Conservation (phyloP, 2,888 invertebrate genomes). For the Eupithecia pulchellata region DNA sequence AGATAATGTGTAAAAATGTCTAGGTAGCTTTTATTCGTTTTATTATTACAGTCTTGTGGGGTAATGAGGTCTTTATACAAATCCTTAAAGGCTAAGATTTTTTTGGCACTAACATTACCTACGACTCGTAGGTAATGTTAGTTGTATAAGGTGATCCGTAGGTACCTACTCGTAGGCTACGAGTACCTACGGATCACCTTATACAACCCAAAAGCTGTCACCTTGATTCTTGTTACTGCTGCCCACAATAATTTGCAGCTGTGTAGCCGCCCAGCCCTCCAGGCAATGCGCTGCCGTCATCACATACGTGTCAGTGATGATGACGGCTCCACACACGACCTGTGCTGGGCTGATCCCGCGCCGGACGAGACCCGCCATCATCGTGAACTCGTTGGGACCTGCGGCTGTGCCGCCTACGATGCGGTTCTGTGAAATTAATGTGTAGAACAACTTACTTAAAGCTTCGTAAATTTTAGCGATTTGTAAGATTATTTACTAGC, state of each 20-base stretch:
- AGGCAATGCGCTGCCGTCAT: conserved; percentile 86
- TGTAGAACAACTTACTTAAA: background rate
- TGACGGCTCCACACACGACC: conserved; percentile 83
- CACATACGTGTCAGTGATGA: conserved; percentile 74
- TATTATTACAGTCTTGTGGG: too few species aligned
- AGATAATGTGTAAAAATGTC: too few species aligned
- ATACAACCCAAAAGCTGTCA: background rate
- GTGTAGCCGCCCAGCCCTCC: background rate
- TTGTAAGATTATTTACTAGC: too few species aligned
- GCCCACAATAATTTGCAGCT: background rate
- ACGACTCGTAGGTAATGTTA: too few species aligned
- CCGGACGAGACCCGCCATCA: conserved; percentile 66
- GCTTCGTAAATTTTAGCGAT: too few species aligned
- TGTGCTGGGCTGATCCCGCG: conserved; percentile 48
- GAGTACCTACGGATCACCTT: too few species aligned
- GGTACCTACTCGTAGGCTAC: too few species aligned
- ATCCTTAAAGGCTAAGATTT: too few species aligned
- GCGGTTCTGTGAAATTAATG: conserved; percentile 60
- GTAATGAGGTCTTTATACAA: too few species aligned
- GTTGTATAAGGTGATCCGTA: too few species aligned
- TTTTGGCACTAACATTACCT: too few species aligned
- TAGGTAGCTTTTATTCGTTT: too few species aligned
- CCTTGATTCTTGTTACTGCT: conserved; percentile 9
- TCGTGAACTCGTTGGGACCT: conserved; percentile 67
- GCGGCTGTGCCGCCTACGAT: conserved; percentile 75